A percentile compares a stretch with the other conserved stretches of the same genome.
Evolutionary conservation across 1,140 invertebrate species (phyloP).

Genomic region (Drosophila persimilis): DNA sequence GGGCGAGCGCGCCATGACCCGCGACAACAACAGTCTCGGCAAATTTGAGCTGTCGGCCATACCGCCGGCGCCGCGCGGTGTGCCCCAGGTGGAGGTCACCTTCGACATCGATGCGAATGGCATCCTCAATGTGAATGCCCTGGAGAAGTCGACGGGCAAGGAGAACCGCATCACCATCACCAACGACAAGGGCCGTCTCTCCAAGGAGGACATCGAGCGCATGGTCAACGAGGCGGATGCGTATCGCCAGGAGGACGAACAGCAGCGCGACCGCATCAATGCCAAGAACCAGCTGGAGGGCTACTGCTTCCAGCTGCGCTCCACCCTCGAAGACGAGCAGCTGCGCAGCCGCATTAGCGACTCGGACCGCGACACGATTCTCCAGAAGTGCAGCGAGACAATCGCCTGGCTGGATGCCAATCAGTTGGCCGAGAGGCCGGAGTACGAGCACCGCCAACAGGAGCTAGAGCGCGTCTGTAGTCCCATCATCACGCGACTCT

Average conservation of each 20-base stretch:
- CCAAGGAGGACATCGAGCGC: conserved; percentile 97
- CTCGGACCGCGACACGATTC: conserved; percentile 91
- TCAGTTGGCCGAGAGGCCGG: conserved; percentile 95
- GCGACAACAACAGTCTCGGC: conserved; percentile 95
- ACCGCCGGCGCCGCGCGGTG: conserved; percentile 95
- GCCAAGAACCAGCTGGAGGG: conserved; percentile 96
- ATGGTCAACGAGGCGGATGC: conserved; percentile 99
- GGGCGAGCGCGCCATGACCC: conserved; percentile 95
- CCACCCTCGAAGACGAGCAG: conserved; percentile 94
- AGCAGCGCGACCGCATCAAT: conserved; percentile 93
- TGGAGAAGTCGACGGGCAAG: conserved; percentile 96
- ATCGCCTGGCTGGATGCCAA: conserved; percentile 98
- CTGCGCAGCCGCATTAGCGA: conserved; percentile 94
- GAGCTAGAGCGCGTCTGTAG: conserved; percentile 92
- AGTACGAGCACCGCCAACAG: conserved; percentile 96
- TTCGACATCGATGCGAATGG: conserved; percentile 96
- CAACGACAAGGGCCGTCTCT: conserved; percentile 97
- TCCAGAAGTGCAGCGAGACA: conserved; percentile 95
- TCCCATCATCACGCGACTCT: conserved; percentile 92
- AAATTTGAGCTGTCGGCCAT: conserved; percentile 97
- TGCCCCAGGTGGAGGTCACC: conserved; percentile 96
- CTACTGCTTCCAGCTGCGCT: conserved; percentile 98
- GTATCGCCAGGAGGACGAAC: conserved; percentile 95
- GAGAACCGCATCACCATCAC: conserved; percentile 99
- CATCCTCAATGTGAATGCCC: conserved; percentile 93